Evolutionary conservation across 1,140 invertebrate genomes (phyloP).

Genomic region (Tetraneura akinire): DNA sequence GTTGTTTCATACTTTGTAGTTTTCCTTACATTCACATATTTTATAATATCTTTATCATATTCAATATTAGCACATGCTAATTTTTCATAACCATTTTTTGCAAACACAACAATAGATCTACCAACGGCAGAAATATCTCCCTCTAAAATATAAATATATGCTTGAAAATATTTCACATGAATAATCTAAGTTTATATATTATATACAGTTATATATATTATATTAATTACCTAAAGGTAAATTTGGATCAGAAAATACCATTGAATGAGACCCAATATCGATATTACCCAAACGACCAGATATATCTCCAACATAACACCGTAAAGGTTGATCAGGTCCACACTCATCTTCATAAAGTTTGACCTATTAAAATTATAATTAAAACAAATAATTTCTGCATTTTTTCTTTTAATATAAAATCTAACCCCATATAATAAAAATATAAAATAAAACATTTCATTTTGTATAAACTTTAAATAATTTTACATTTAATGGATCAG

Average conservation of each 20-base stretch:
- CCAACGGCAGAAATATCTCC: conserved; percentile 72
- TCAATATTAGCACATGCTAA: conserved; percentile 90
- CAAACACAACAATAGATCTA: conserved; percentile 82
- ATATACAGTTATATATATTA: no score
- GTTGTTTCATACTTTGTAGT: conserved; percentile 84
- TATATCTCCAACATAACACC: conserved; percentile 92
- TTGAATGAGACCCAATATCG: conserved; percentile 75
- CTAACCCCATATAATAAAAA: no score
- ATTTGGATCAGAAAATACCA: conserved; percentile 82
- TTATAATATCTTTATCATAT: conserved; percentile 87
- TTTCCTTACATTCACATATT: conserved; percentile 84
- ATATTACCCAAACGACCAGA: conserved; percentile 82
- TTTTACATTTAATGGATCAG: conserved; percentile 83
- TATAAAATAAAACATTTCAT: no score
- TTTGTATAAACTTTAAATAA: neutral
- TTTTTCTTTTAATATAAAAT: neutral
- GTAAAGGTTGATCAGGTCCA: conserved; percentile 78
- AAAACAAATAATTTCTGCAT: neutral
- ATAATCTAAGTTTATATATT: neutral
- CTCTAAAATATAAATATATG: conserved; percentile 47
- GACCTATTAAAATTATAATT: neutral
- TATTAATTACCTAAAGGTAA: conserved; percentile 76
- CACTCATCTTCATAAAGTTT: conserved; percentile 87
- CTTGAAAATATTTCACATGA: neutral
- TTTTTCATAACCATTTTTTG: conserved; percentile 70